Evolutionary conservation across 2,113 vertebrate species (phyloP), one percentile per base, ranked within the genome.

Genomic region (human): DNA sequence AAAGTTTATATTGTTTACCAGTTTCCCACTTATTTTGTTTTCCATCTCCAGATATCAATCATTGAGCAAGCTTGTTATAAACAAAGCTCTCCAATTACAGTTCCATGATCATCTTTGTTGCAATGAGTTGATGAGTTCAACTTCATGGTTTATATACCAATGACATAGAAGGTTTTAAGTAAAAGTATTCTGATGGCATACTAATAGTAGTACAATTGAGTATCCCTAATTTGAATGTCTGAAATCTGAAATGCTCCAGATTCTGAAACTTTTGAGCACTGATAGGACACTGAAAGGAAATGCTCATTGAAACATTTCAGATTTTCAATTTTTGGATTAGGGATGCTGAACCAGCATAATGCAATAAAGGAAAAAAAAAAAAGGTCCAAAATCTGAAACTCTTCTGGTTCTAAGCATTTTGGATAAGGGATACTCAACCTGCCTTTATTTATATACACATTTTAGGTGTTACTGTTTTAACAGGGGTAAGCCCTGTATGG

Each of bases 1-100:
- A 94, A 98, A 93, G 94, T 83, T 98, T 96, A 0, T 97, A 68
- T 96, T 97, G 95, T 86, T 97, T 98, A 97, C 96, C 84, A 96
- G 68, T 90, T 98, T 95, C n/a, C 27, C 90, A 90, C 66, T 97
- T 97, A 98, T 70, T 98, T 98, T 98, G 12, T 75, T 88, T 91
- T 97, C 82, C 84, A 97, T 96, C 79, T 97, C 95, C 50, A 91
- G n/a, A n/a, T 57, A 40, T 45, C 40, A 97, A 94, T 89, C 90
- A 75, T 5, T 57, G 70, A 95, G 22, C 27, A 84, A 66, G 32
- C 7, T 78, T 93, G 0, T 93, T 57, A 72, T 91, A 59, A 70
- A 48, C n/a, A 91, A 64, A 84, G 16, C 5, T 87, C 18, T 87
- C 25, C 22, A 35, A 43, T 82, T 88, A 52, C 30, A 93, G 35